These are phyloP conservation scores for Rousettus madagascariensis DNA, from an alignment of 2,797 vertebrate species.

Conservation along the genomic window DNA sequence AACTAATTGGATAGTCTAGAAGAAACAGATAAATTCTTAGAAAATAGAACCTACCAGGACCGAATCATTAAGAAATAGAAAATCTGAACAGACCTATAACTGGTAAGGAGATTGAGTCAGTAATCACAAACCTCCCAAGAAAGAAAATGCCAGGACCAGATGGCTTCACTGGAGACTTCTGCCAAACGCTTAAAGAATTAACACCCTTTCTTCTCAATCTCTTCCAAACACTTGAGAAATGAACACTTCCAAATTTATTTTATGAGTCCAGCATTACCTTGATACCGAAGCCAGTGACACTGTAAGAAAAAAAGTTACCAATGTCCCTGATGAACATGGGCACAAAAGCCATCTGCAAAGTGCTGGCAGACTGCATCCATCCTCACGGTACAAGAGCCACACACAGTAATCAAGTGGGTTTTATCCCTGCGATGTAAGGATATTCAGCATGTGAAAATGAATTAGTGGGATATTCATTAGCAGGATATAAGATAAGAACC, in stretches of 20 bases:
- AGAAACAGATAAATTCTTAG: background rate
- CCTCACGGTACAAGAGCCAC: background rate
- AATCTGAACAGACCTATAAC: background rate
- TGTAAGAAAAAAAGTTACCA: background rate
- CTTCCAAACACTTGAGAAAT: background rate
- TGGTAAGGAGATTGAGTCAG: background rate
- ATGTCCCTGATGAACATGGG: background rate
- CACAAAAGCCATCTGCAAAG: background rate
- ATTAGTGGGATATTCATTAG: background rate
- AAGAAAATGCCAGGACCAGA: background rate
- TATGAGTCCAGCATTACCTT: background rate
- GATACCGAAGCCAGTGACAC: background rate
- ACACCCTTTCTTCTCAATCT: background rate
- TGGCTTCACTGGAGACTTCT: background rate
- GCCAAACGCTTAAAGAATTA: background rate
- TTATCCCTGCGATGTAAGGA: background rate
- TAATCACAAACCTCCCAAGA: background rate
- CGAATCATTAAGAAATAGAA: conserved; percentile 16
- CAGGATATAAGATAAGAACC: background rate
- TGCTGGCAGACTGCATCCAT: background rate
- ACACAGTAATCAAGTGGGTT: background rate
- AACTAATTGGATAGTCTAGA: background rate
- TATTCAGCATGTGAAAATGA: background rate
- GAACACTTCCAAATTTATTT: background rate
- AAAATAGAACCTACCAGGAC: background rate